Evolutionary conservation across 2,888 invertebrate species (phyloP), one percentile per base, ranked within the genome.

Genomic region (Chorisops tibialis): DNA sequence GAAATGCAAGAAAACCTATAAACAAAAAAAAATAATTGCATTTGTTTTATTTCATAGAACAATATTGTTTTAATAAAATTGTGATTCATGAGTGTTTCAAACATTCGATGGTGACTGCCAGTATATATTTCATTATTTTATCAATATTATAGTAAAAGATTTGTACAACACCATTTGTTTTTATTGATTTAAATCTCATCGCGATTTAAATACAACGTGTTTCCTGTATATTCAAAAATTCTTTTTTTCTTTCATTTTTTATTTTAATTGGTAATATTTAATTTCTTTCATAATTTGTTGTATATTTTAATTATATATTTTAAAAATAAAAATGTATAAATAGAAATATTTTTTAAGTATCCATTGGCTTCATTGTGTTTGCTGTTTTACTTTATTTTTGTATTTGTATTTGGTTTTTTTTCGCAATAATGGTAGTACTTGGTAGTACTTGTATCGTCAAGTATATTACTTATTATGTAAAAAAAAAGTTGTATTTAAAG

Each of bases 401-500:
- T 16, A 3, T 16, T 11, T 43, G 4, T 43, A 16, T 43, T 43
- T 43, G 1, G 9, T 16, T 43, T 19, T 16, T 14, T 43, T 43
- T 16, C 39, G 14, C 14, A 24, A 30, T 45, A 47, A 18, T 47
- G 12, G 21, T 39, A 52, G 16, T 43, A 56, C 24, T 30, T 7
- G 7, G 18, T 54, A 54, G 41, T 56, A 56, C 43, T 22, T 56
- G 39, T 43, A 30, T 43, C 45, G 14, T 41, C 22, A 54, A n/a
- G n/a, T 54, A 54, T 22, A 22, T 39, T 54, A 56, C 30, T 30
- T 24, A 35, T 50, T 43, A 43, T 22, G 30, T 56, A 56, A 43
- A 56, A 56, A 54, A 56, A 56, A 54, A 56, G 24, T 54, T 56
- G 56, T 45, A 56, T 56, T 56, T 56, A 56, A 56, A 56, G 56